A percentile compares a stretch with the other conserved stretches of the same genome.
These are phyloP conservation scores for Aratinga solstitialis DNA, from an alignment of 2,797 vertebrate genomes.

Conservation along the genomic window DNA sequence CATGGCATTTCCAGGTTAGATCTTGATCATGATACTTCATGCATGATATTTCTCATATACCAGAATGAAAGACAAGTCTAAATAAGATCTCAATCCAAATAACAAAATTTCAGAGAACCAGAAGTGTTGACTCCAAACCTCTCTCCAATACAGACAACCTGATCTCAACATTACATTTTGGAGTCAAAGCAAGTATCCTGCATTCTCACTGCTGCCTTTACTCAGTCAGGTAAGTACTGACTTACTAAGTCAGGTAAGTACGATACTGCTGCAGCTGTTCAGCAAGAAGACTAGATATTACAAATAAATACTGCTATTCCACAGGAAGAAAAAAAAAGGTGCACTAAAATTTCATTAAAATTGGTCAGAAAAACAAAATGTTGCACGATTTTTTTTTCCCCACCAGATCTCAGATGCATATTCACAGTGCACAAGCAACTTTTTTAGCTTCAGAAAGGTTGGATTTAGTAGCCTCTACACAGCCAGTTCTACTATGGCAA, in stretches of 20 bases:
- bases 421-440: not conserved
- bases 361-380: not conserved
- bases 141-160: not conserved
- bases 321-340: not conserved
- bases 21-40: not conserved
- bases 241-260: no score
- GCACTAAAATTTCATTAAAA: not conserved
- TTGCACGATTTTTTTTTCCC: no score
- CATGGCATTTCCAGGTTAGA: not conserved
- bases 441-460: not conserved
- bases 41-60: not conserved
- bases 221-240: not conserved
- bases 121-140: no score
- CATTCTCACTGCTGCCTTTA: not conserved
- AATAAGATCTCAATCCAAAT: not conserved
- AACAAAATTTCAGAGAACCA: not conserved
- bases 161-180: not conserved
- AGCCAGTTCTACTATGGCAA: not conserved
- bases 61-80: not conserved
- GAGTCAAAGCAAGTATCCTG: not conserved
- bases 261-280: not conserved
- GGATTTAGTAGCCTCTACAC: not conserved
- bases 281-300: not conserved
- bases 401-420: not conserved
- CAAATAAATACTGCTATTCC: not conserved